Evolutionary conservation across 1,140 invertebrate species (phyloP).

Genomic region (Ips nitidus): DNA sequence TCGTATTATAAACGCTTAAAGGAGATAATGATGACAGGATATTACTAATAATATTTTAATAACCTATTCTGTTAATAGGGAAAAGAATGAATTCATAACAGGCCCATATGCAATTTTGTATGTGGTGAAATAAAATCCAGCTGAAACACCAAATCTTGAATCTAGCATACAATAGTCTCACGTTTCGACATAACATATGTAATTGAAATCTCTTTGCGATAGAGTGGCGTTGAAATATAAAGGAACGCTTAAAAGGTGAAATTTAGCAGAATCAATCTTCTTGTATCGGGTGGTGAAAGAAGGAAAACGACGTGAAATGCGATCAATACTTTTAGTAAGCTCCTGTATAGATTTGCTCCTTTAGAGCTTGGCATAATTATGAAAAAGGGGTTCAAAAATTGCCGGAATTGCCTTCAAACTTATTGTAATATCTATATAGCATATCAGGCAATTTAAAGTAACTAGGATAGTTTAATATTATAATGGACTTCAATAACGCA

Average conservation of each 20-base stretch:
- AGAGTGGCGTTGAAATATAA: constrained; percentile 8
- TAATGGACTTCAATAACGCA: too few relatives aligned
- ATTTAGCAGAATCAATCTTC: constrained; percentile 17
- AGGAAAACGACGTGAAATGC: constrained; percentile 8
- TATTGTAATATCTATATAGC: too few relatives aligned
- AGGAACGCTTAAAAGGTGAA: constrained; percentile 15
- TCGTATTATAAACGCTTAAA: constrained; percentile 10
- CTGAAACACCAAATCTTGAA: too few relatives aligned
- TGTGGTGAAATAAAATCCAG: too few relatives aligned
- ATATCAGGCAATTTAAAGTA: too few relatives aligned
- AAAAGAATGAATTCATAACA: not conserved
- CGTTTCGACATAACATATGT: not conserved
- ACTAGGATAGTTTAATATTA: too few relatives aligned
- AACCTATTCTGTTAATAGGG: not conserved
- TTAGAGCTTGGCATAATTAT: too few relatives aligned
- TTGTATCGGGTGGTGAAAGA: constrained; percentile 4
- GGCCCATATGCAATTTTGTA: too few relatives aligned
- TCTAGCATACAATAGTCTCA: too few relatives aligned
- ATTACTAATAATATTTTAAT: constrained; percentile 24
- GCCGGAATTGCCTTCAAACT: too few relatives aligned
- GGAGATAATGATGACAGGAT: constrained; percentile 14
- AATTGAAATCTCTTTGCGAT: not conserved
- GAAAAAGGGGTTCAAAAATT: too few relatives aligned
- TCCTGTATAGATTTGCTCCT: too few relatives aligned
- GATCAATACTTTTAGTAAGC: constrained; percentile 7